Percentiles rank a stretch among this genome's conserved stretches.
Evolutionary conservation across 1,140 invertebrate genomes (phyloP).

Genomic region (Eumaeus atala): DNA sequence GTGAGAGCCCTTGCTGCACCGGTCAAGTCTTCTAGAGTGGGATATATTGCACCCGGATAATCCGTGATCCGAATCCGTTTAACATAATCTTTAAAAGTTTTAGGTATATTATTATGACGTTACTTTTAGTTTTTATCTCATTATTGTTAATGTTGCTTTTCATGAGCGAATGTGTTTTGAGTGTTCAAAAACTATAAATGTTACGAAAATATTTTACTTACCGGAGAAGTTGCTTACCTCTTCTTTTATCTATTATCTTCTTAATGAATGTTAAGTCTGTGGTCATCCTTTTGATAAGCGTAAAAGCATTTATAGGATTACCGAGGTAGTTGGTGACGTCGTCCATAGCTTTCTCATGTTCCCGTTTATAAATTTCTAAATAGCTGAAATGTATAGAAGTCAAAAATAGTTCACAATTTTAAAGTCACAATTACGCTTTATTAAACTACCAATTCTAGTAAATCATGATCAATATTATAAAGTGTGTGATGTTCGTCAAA

Average conservation of each 20-base stretch:
- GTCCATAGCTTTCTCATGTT: constrained; percentile 82
- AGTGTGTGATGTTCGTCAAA: too few relatives aligned
- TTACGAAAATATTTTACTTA: too few relatives aligned
- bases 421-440: too few relatives aligned
- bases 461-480: too few relatives aligned
- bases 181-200: too few relatives aligned
- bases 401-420: not conserved
- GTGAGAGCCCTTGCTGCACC: constrained; percentile 95
- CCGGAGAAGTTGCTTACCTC: constrained; percentile 13
- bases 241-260: not conserved
- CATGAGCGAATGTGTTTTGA: too few relatives aligned
- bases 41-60: constrained; percentile 84
- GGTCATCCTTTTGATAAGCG: constrained; percentile 93
- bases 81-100: constrained; percentile 82
- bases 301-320: constrained; percentile 96
- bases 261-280: constrained; percentile 78
- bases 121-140: too few relatives aligned
- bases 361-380: constrained; percentile 78
- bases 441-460: too few relatives aligned
- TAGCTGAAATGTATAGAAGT: constrained; percentile 77
- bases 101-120: too few relatives aligned
- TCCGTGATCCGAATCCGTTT: constrained; percentile 81
- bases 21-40: constrained; percentile 91
- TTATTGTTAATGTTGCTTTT: too few relatives aligned
- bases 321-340: constrained; percentile 85